phyloP scores from a whole-genome alignment of 2,797 vertebrate genomes.

The Babyrousa celebensis region DNA sequence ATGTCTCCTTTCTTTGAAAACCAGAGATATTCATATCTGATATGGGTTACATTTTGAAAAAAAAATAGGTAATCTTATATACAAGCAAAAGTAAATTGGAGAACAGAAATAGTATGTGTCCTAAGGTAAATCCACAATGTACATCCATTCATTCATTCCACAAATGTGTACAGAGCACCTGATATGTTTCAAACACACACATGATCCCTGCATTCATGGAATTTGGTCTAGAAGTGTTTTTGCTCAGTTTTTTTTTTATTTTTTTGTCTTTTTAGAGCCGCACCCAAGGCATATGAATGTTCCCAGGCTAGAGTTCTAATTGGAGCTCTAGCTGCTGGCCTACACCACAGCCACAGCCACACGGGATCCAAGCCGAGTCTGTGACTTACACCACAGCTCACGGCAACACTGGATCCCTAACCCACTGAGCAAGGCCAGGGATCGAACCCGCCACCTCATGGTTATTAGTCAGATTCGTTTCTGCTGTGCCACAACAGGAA shows the following conservation, averaged over 20 bases:
- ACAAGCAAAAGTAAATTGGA: constrained; percentile 2
- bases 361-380: too few relatives aligned
- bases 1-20: constrained; percentile 70
- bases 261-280: too few relatives aligned
- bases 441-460: too few relatives aligned
- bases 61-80: constrained; percentile 46
- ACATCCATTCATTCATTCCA: background rate
- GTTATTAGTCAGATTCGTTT: too few relatives aligned
- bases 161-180: background rate
- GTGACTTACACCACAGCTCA: too few relatives aligned
- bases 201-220: background rate
- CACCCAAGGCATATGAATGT: too few relatives aligned
- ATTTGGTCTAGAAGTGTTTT: background rate
- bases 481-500: too few relatives aligned
- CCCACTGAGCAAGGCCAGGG: too few relatives aligned
- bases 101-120: constrained; percentile 26
- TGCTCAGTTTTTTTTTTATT: background rate
- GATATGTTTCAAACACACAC: background rate
- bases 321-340: too few relatives aligned
- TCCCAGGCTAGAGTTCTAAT: too few relatives aligned
- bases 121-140: background rate
- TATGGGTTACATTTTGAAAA: constrained; percentile 68
- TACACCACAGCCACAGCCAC: too few relatives aligned
- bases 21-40: constrained; percentile 53
- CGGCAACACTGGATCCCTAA: too few relatives aligned